Evolutionary conservation across 2,888 invertebrate genomes (phyloP).

Genomic region (Philereme transversata): DNA sequence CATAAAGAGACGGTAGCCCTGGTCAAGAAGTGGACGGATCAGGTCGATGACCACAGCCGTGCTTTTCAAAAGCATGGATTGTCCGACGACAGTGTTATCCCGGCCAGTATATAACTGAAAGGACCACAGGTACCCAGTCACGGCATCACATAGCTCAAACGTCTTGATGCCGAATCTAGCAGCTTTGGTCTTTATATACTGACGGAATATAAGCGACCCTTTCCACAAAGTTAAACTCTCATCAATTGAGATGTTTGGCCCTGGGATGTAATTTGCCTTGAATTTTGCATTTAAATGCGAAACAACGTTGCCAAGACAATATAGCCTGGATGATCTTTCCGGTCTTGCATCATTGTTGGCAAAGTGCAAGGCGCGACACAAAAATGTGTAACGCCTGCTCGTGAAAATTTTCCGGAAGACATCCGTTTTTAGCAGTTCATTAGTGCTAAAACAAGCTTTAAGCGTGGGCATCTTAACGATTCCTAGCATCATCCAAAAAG

Average conservation of each 20-base stretch:
- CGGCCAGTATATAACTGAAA: background rate
- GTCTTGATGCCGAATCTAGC: background rate
- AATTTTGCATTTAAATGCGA: slow-evolving; percentile 3
- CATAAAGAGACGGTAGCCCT: background rate
- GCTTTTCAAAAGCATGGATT: no score
- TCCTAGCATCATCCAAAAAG: slow-evolving; percentile 7
- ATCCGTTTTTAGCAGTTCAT: no score
- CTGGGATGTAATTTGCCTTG: background rate
- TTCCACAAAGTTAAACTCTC: slow-evolving; percentile 1
- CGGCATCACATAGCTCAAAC: background rate
- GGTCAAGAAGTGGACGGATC: background rate
- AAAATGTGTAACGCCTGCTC: background rate
- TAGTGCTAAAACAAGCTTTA: no score
- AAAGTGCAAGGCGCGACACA: slow-evolving; percentile 1
- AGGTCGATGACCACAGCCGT: no score
- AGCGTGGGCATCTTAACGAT: background rate
- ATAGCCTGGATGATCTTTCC: background rate
- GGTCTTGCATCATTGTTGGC: background rate
- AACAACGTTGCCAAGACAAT: slow-evolving; percentile 3
- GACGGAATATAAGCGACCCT: background rate
- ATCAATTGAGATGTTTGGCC: background rate
- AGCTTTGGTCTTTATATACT: slow-evolving; percentile 1
- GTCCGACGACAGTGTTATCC: background rate
- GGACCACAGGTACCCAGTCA: background rate
- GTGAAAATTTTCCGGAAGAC: background rate